Conservation (phyloP, 2,797 vertebrate species). For the Myotis myotis region DNA sequence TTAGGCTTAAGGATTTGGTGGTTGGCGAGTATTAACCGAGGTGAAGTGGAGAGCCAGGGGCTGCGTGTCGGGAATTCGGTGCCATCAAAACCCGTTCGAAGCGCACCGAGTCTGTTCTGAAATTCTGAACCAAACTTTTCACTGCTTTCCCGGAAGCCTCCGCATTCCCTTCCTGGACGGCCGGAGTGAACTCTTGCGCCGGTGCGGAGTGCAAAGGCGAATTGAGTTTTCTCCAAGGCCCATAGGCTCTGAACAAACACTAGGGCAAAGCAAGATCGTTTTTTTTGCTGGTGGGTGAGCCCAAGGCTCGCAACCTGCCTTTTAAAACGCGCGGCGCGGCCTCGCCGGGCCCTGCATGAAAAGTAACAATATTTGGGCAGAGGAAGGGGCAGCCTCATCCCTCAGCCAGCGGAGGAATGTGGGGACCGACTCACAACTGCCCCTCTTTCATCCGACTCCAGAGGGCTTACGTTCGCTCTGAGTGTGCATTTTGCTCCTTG, state of each 20-base stretch:
- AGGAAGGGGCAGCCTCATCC: neutral
- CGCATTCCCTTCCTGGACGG: neutral
- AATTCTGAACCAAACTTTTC: constrained; percentile 4
- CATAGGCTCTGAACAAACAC: constrained; percentile 30
- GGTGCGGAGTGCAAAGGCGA: neutral
- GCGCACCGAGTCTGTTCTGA: neutral
- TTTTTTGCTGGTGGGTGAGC: constrained; percentile 9
- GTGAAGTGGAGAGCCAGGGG: neutral
- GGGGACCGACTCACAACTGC: neutral
- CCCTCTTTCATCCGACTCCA: neutral
- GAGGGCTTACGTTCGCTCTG: neutral
- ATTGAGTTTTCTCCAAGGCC: constrained; percentile 31
- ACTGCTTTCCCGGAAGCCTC: constrained; percentile 7
- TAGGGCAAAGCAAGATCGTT: constrained; percentile 29
- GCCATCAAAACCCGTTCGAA: neutral
- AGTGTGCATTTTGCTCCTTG: constrained; percentile 42
- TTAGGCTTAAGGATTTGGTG: neutral
- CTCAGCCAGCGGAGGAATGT: neutral
- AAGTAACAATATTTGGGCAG: neutral
- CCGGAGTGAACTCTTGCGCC: constrained; percentile 47
- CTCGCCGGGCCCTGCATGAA: neutral
- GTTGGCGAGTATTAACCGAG: constrained; percentile 8
- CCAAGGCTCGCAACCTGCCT: neutral
- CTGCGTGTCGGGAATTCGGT: neutral
- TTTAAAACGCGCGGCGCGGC: neutral